Evolutionary conservation across 2,113 vertebrate genomes (phyloP).

Genomic region (Pygoscelis antarcticus): DNA sequence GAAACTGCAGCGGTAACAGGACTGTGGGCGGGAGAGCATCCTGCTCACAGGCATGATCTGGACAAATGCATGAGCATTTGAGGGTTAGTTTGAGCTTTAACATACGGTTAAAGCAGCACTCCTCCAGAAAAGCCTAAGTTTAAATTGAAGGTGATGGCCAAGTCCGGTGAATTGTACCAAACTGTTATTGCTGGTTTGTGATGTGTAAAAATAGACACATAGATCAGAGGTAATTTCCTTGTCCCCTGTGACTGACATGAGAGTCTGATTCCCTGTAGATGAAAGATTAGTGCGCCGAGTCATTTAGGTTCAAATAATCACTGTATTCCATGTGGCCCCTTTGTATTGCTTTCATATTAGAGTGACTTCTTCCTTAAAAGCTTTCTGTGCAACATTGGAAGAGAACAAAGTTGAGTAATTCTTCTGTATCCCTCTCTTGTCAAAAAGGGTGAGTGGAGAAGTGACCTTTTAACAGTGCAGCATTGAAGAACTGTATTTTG

Average conservation of each 20-base stretch:
- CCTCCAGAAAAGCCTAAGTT: neutral
- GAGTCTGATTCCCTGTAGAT: neutral
- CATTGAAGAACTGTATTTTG: neutral
- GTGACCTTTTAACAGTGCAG: neutral
- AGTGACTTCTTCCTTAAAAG: neutral
- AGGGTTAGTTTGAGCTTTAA: neutral
- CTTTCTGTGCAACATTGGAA: neutral
- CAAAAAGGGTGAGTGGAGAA: neutral
- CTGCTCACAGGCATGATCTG: neutral
- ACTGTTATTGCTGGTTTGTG: neutral
- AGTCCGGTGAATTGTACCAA: neutral
- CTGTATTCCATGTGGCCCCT: neutral
- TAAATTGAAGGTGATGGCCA: neutral
- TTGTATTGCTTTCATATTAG: neutral
- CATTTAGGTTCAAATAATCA: neutral
- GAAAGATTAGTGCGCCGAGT: slow-evolving; percentile 4
- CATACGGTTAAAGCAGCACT: neutral
- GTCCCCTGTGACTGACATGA: neutral
- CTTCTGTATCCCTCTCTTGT: neutral
- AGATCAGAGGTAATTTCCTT: neutral
- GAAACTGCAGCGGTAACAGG: neutral
- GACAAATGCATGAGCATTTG: neutral
- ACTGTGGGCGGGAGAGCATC: neutral
- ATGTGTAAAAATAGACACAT: neutral
- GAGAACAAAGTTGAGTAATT: neutral